These are phyloP conservation scores for Cryptoprocta ferox DNA, from an alignment of 2,797 vertebrate genomes.

Conservation along the genomic window DNA sequence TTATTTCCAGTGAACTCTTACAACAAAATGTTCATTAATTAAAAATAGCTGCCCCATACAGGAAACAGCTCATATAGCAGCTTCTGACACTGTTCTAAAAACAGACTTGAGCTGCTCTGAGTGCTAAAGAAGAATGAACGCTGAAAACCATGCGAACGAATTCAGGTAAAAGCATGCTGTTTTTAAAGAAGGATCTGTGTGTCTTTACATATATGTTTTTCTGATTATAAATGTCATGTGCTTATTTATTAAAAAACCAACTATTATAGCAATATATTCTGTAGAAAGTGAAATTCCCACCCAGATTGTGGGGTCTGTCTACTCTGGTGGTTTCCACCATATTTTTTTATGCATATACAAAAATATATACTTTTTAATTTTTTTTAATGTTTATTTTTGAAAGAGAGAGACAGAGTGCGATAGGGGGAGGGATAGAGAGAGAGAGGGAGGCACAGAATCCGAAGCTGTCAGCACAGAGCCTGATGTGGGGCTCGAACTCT, in stretches of 20 bases:
- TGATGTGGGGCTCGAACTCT: too few relatives aligned
- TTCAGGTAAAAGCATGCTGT: not conserved
- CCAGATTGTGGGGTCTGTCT: not conserved
- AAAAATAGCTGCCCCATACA: slow-evolving; percentile 56
- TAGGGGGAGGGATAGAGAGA: too few relatives aligned
- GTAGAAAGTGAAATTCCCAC: not conserved
- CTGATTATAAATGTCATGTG: not conserved
- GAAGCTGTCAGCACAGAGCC: too few relatives aligned
- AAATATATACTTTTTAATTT: not conserved
- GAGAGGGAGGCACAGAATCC: too few relatives aligned
- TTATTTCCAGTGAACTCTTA: slow-evolving; percentile 45
- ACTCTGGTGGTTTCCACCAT: not conserved
- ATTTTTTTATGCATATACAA: not conserved
- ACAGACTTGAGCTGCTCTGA: not conserved
- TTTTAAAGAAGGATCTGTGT: not conserved
- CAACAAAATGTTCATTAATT: slow-evolving; percentile 69
- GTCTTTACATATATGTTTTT: not conserved
- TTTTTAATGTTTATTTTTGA: too few relatives aligned
- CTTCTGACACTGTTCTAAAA: slow-evolving; percentile 64
- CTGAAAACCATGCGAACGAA: not conserved
- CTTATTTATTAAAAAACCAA: not conserved
- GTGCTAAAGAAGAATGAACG: not conserved
- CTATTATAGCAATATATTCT: not conserved
- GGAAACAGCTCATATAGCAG: slow-evolving; percentile 59
- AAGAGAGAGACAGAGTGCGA: too few relatives aligned